Evolutionary conservation across 2,797 vertebrate genomes (phyloP), one percentile per base, ranked within the genome.

Genomic region (Pseudopleuronectes americanus): DNA sequence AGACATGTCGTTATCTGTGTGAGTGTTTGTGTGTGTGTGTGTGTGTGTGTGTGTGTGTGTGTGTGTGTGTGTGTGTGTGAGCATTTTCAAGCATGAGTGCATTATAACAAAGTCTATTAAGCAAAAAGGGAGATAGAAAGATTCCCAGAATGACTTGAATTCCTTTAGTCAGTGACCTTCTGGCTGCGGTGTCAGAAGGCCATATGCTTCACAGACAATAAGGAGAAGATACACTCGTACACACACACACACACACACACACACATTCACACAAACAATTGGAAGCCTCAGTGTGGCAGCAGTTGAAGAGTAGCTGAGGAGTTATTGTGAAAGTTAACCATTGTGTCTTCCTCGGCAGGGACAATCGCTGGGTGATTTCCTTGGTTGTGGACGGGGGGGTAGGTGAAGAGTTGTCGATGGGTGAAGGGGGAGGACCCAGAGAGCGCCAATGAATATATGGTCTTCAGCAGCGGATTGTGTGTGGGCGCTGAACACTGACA

Each of bases 91-190:
- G 62, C 77, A 52, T 68, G 57, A 76, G 54, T 16, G 72, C 61
- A 55, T 77, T 45, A 21, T 54, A 59, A 75, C 56, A 71, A 26
- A 58, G 74, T 75, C 74, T 74, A 49, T 64, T 58, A 65, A 65
- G 57, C 41, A 80, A 66, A 68, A 59, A 49, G 4, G 38, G 66
- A 75, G 83, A 85, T 55, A 71, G 75, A 77, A 81, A 73, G 76
- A 87, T 90, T 91, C 84, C 81, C 77, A 90, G 86, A 90, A 82
- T 85, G 77, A 77, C 80, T 87, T 80, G 76, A 90, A 92, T 94
- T 92, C 91, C 85, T 93, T 81, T 17, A 84, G 81, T 64, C 79
- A 10, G 76, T 86, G 84, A 87, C 92, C 87, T 87, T 88, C 64
- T 64, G 76, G 54, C 75, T 64, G 69, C 67, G 4, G 54, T 80